Percentiles rank a stretch among this genome's conserved stretches.
phyloP scores from a whole-genome alignment of 2,797 vertebrate species.

The Myioborus melanocephalus region DNA sequence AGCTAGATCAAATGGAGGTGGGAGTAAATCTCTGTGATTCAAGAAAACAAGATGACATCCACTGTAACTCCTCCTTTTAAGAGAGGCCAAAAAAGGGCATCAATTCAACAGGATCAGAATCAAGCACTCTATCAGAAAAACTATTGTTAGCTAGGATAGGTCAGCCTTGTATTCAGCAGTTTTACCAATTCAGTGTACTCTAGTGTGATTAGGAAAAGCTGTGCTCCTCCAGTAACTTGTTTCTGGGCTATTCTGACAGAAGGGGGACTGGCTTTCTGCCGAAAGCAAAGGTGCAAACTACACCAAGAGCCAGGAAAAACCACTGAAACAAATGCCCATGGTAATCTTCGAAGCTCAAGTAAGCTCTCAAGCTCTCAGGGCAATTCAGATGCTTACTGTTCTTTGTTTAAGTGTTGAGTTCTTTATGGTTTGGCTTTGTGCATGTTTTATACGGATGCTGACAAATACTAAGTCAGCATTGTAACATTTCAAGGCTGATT shows the following conservation, averaged over 20 bases:
- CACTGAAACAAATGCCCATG: background rate
- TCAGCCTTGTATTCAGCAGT: background rate
- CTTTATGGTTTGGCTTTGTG: conserved; percentile 13
- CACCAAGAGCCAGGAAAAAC: background rate
- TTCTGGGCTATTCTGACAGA: background rate
- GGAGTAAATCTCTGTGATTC: conserved; percentile 35
- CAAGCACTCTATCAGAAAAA: background rate
- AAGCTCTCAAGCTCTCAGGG: background rate
- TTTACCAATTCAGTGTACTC: background rate
- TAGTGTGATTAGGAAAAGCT: background rate
- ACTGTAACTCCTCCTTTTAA: conserved; percentile 16
- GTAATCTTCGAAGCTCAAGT: background rate
- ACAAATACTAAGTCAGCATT: background rate
- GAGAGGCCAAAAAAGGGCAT: conserved; percentile 23
- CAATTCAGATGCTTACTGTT: background rate
- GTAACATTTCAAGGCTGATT: conserved; percentile 39
- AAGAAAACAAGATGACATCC: conserved; percentile 32
- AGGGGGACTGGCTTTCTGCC: background rate
- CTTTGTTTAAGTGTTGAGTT: conserved; percentile 17
- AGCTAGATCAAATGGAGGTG: conserved; percentile 21
- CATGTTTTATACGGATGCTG: background rate
- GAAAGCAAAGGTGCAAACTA: conserved; percentile 3
- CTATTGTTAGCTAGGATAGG: background rate
- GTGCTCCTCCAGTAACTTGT: background rate
- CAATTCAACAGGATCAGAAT: conserved; percentile 23